phyloP scores from a whole-genome alignment of 2,113 vertebrate species.

The Hylia prasina region DNA sequence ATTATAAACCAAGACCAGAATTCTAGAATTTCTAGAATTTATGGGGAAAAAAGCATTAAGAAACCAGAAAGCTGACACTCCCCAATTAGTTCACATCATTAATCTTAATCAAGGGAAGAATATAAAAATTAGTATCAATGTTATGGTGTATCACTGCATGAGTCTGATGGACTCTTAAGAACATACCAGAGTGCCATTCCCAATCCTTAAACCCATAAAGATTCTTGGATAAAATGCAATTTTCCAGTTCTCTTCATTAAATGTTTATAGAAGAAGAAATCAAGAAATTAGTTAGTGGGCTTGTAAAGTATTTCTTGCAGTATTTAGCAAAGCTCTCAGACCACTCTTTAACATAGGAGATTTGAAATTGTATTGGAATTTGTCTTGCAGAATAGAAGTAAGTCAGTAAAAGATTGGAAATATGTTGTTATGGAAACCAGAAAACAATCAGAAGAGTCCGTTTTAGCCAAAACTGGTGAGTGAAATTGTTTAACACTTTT shows the following conservation, averaged over 20 bases:
- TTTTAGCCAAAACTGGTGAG: neutral
- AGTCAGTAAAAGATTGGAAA: neutral
- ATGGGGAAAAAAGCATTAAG: neutral
- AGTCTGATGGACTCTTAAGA: neutral
- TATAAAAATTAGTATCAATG: neutral
- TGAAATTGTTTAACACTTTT: neutral
- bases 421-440: neutral
- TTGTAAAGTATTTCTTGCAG: neutral
- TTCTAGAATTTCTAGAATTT: neutral
- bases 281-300: neutral
- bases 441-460: neutral
- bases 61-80: neutral
- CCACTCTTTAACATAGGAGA: neutral
- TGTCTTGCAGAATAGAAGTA: neutral
- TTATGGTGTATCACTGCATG: neutral
- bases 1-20: neutral
- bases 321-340: neutral
- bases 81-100: neutral
- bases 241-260: neutral
- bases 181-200: neutral
- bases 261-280: neutral
- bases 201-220: neutral
- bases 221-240: neutral
- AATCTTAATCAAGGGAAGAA: neutral
- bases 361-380: neutral